Percentiles rank a stretch among this genome's conserved stretches.
phyloP scores from a whole-genome alignment of 2,797 vertebrate genomes.

The Xiphorhynchus erythropygius region DNA sequence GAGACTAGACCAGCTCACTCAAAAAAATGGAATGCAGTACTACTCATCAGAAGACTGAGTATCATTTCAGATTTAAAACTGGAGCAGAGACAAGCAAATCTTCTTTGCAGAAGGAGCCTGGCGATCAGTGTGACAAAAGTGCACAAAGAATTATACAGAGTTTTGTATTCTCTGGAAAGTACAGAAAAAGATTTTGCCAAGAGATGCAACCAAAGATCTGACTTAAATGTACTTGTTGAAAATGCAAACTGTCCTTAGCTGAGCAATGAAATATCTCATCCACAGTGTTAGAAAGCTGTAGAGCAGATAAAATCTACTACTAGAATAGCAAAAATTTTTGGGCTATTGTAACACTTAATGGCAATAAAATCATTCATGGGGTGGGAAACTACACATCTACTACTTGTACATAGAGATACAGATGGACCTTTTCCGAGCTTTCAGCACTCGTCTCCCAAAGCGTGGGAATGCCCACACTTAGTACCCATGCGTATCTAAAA shows the following conservation, averaged over 20 bases:
- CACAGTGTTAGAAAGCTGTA: background rate
- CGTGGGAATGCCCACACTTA: background rate
- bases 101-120: background rate
- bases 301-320: background rate
- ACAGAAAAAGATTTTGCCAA: background rate
- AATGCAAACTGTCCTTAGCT: background rate
- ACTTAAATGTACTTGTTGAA: background rate
- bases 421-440: fast-evolving
- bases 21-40: background rate
- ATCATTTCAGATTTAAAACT: background rate
- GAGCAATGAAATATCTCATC: background rate
- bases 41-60: background rate
- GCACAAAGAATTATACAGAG: background rate
- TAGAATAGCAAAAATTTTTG: background rate
- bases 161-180: background rate
- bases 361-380: background rate
- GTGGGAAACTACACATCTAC: background rate
- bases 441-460: background rate
- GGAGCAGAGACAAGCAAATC: background rate
- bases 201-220: background rate
- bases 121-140: background rate
- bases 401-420: fast-evolving
- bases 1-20: background rate
- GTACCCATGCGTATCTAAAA: background rate
- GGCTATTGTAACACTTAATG: background rate